Base-by-base conservation (phyloP, 2,888 invertebrate genomes). In the Cotesia congregata region DNA sequence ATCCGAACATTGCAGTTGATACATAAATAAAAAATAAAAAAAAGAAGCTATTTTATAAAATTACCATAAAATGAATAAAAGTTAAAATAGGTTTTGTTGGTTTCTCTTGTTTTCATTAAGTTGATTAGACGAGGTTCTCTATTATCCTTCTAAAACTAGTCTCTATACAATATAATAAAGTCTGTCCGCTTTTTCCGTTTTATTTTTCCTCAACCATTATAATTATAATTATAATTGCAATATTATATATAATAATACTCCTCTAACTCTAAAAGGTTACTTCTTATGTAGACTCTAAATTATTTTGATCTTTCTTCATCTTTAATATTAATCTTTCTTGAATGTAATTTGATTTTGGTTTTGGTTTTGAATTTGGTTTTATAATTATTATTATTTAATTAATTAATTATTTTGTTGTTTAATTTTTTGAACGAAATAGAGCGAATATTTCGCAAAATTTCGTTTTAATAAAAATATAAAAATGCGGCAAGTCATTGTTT, bases 371-470 rank as follows among this genome's bases (percentile, higher is more conserved):
- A 12, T 50, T 9, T 12, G 12, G 3, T 50, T 15, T 62, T 6
- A 15, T 15, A 62, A 20, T 62, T 4, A 62, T 15, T 62, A 6
- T 62, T 17, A 62, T 6, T 62, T 62, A 17, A 15, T 62, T 62
- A 30, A 30, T 0, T 30, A 30, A 39, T 72, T 72, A 61, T 38
- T 61, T 39, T 20, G 30, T 39, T 72, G 84, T 85, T 85, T 83
- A 85, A 85, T 85, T 83, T 81, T 81, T 81, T 30, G 30, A 30
- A 85, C 84, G 85, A 85, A 85, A 85, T 83, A 80, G 80, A 82
- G 82, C 83, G 82, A 82, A 50, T 64, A 77, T 64, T 70, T 78
- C 79, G 79, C 73, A 75, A 82, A 79, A 79, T 79, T 80, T 82
- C 79, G 80, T 76, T 74, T 12, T 6, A 15, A 40, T 40, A 38